Base-by-base conservation (phyloP, 2,113 vertebrate genomes). In the Pagrus major region DNA sequence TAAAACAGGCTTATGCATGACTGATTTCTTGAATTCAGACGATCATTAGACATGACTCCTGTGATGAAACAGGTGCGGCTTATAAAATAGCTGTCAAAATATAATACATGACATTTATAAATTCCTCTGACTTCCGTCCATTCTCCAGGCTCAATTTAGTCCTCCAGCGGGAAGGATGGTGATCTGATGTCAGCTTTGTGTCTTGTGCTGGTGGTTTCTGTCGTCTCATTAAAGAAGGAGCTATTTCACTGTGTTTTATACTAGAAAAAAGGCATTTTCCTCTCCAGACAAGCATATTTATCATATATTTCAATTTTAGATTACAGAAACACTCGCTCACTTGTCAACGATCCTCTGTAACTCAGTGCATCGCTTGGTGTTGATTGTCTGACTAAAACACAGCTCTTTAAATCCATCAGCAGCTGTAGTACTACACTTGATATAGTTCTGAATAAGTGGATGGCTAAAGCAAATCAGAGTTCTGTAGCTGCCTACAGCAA, bases 51-150 rank as follows among this genome's bases (percentile, higher is more conserved):
- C 76, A 65, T 44, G 21, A 61, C 52, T 49, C 16, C n/a, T 25
- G 20, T 20, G 42, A 21, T 11, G 20, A 23, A 77, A 72, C 39
- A 68, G 68, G 73, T 51, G 47, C 78, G 58, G 68, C 21, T 41
- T 47, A 39, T 68, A 18, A 65, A 69, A 52, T 35, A 81, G 25
- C 55, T 70, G 61, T 72, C 70, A 66, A n/a, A 72, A 81, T 51
- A 44, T 63, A 61, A 83, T 51, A 18, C 63, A 80, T 68, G 6
- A 52, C 33, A 0, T 4, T 37, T 27, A 56, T 52, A 16, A 70
- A 56, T 27, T 44, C 27, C 4, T 46, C 29, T 33, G 42, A 47
- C 33, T 35, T 77, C 9, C 0, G 0, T 69, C 31, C 20, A 11
- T 76, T n/a, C 49, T 3, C 41, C 10, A 16, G 39, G 44, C 23